phyloP scores from a whole-genome alignment of 2,888 invertebrate genomes.

The Sesamia inferens region DNA sequence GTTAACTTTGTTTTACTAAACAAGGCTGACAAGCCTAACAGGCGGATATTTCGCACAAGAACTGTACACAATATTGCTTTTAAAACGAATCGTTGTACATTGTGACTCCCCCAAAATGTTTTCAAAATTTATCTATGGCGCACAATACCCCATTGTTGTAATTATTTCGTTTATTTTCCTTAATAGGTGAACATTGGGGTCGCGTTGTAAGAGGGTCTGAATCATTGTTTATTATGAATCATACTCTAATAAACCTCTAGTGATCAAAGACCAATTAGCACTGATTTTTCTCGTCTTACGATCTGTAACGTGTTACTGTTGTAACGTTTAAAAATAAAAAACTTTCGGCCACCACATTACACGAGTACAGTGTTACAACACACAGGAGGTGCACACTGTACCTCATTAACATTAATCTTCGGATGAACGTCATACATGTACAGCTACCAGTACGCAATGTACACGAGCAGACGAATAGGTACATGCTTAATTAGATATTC shows the following conservation, averaged over 20 bases:
- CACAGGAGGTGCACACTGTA: slow-evolving; percentile 28
- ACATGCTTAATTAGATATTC: slow-evolving; percentile 61
- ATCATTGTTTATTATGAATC: slow-evolving; percentile 47
- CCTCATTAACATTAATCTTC: slow-evolving; percentile 46
- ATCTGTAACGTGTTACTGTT: slow-evolving; percentile 1
- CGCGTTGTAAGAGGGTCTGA: slow-evolving; percentile 42
- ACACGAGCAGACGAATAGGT: slow-evolving; percentile 32
- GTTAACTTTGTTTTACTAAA: slow-evolving; percentile 14
- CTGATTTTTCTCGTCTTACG: slow-evolving; percentile 9
- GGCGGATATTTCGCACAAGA: slow-evolving; percentile 16
- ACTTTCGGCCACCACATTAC: background rate
- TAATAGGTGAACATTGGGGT: slow-evolving; percentile 52
- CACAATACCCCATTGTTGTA: slow-evolving; percentile 56
- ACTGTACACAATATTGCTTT: slow-evolving; percentile 23
- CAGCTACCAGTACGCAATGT: slow-evolving; percentile 22
- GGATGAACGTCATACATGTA: slow-evolving; percentile 23
- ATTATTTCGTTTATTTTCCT: slow-evolving; percentile 62
- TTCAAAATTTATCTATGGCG: slow-evolving; percentile 57
- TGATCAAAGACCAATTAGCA: slow-evolving; percentile 42
- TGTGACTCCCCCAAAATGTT: slow-evolving; percentile 39
- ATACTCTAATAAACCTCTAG: slow-evolving; percentile 32
- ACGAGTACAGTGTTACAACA: slow-evolving; percentile 9
- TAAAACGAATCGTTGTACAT: slow-evolving; percentile 41
- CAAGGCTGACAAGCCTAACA: slow-evolving; percentile 8
- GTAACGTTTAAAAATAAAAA: too few species aligned